A percentile compares a stretch with the other conserved stretches of the same genome.
Evolutionary conservation across 2,888 invertebrate genomes (phyloP).

Genomic region (Exephanes ischioxanthus): DNA sequence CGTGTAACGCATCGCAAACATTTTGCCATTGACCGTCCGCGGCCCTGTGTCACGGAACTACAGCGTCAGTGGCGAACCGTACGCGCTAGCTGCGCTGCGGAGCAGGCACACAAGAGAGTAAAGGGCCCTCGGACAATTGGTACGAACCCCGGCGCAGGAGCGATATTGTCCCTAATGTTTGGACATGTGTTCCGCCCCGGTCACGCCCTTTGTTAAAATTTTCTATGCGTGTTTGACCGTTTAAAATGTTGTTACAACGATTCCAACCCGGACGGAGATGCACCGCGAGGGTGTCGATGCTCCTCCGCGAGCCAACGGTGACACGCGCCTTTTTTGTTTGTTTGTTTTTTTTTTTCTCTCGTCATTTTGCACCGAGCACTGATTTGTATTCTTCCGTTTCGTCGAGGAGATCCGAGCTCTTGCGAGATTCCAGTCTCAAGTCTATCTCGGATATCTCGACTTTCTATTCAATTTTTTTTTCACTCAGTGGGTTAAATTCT

Average conservation of each 20-base stretch:
- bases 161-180: slow-evolving; percentile 83
- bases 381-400: not conserved
- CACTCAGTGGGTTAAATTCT: no score
- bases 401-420: not conserved
- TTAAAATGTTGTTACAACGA: slow-evolving; percentile 83
- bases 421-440: no score
- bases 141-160: slow-evolving; percentile 77
- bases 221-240: slow-evolving; percentile 82
- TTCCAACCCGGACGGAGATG: slow-evolving; percentile 56
- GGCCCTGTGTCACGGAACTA: slow-evolving; percentile 39
- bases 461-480: not conserved
- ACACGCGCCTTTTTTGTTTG: slow-evolving; percentile 59
- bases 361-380: not conserved
- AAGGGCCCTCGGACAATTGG: slow-evolving; percentile 71
- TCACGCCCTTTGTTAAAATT: slow-evolving; percentile 84
- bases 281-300: slow-evolving; percentile 43
- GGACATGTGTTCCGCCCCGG: slow-evolving; percentile 85
- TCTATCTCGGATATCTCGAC: not conserved
- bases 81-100: slow-evolving; percentile 22
- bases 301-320: slow-evolving; percentile 52
- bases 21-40: slow-evolving; percentile 75
- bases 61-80: slow-evolving; percentile 43
- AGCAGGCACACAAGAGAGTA: slow-evolving; percentile 54
- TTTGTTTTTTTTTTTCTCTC: not conserved
- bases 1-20: slow-evolving; percentile 83